Evolutionary conservation across 2,888 invertebrate genomes (phyloP), one percentile per base, ranked within the genome.

Genomic region (Druceiella hillmani): DNA sequence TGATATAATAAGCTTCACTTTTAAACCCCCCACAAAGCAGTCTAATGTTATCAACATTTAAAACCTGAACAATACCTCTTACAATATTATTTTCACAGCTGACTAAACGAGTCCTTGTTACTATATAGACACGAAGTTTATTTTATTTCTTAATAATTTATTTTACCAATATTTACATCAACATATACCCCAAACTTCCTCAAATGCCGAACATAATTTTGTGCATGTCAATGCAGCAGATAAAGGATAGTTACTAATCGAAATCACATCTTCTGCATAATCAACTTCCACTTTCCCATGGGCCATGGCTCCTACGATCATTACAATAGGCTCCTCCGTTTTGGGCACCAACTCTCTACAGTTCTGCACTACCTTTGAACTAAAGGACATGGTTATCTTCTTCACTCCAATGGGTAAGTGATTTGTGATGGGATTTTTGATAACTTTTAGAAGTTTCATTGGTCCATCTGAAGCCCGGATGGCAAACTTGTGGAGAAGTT

Each of bases 271-370:
- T 70, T 99, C 97, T 2, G 84, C 79, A 63, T 97, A 99, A 62
- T 97, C 93, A 2, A 73, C 69, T 51, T 81, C 77, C 43, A 98
- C 83, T 64, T 86, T 87, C 37, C 99, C 99, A 66, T 95, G 92
- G 0, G 99, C 98, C 85, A 99, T 95, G 2, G 98, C 94, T 25
- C 99, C 99, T 40, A 99, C 74, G 2, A 97, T 84, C 49, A 99
- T 71, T 0, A 87, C 93, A 39, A 97, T 76, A 1, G 97, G 94
- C 40, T 80, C 79, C 45, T 92, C 87, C 32, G 76, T 74, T 10
- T 70, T 65, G 1, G 89, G 89, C 5, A 91, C 89, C 20, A 97
- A 59, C 26, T 91, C 87, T 40, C 78, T 66, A 36, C 88, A 83
- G 50, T 83, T 78, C 31, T 64, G 53, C 0, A 76, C 64, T 47